Evolutionary conservation across 2,797 vertebrate genomes (phyloP), one percentile per base, ranked within the genome.

Genomic region (Falco columbarius): DNA sequence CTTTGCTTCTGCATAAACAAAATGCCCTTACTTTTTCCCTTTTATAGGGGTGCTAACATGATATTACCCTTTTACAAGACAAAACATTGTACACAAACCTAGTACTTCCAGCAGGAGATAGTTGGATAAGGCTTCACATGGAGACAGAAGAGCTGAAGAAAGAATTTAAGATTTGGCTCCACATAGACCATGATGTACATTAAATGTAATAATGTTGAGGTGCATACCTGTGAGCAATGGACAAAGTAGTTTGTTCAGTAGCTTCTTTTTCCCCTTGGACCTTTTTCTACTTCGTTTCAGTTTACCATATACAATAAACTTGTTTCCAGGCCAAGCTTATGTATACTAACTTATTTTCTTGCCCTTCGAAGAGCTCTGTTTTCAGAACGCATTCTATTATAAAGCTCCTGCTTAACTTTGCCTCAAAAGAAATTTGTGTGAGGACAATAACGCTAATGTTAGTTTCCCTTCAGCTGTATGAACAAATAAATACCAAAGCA

Each of bases 141-240:
- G 44, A 65, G 51, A 73, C 26, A 65, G 56, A 70, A 49, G n/a
- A 47, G 46, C 20, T 49, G 10, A 47, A 36, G 42, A 80, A 44
- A 73, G 36, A 47, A 42, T 11, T 7, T 26, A 14, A 24, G 15
- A 36, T 40, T 89, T 65, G 46, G 24, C 30, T 47, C 22, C 21
- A 15, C 1, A 2, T 3, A 34, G 14, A 6, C 49, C 3, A 1
- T 27, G 36, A 42, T 19, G 8, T 9, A 40, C 24, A 18, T 46
- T 17, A 62, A 65, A 59, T 27, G 22, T 11, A 42, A 21, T 12
- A n/a, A 54, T 14, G 17, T 49, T 26, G 34, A 75, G 29, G 20
- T 42, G 27, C 26, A 46, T 7, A 54, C 7, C 47, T 40, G 9
- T 21, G 12, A 61, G n/a, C 32, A 66, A 49, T 2, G 15, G 34